Conservation (phyloP, 2,113 vertebrate species). For the Nibea albiflora region DNA sequence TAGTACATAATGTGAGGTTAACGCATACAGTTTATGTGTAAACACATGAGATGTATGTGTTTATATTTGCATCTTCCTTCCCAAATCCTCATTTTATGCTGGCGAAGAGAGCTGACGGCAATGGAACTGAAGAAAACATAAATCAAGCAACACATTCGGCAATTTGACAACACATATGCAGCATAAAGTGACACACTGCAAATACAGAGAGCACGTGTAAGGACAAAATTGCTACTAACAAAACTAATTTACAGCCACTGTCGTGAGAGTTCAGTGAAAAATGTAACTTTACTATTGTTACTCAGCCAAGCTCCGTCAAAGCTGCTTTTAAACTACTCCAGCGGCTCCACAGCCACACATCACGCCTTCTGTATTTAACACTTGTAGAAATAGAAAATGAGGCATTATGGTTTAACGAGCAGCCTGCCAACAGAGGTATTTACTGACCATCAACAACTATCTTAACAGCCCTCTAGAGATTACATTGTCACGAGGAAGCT, state of each 20-base stretch:
- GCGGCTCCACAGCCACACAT: not conserved
- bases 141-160: not conserved
- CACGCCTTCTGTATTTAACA: not conserved
- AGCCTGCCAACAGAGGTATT: not conserved
- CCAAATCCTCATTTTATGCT: not conserved
- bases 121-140: not conserved
- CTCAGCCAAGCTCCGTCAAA: not conserved
- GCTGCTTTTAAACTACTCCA: not conserved
- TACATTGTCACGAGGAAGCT: not conserved
- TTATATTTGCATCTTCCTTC: not conserved
- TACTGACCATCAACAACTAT: not conserved
- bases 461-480: constrained; percentile 3
- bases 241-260: not conserved
- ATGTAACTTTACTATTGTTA: not conserved
- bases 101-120: not conserved
- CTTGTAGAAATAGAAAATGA: not conserved
- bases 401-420: not conserved
- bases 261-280: too few relatives aligned
- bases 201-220: not conserved
- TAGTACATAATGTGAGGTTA: not conserved
- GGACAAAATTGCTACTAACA: not conserved
- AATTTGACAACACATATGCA: not conserved
- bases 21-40: too few relatives aligned
- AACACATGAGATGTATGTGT: not conserved
- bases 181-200: not conserved